Evolutionary conservation across 2,888 invertebrate genomes (phyloP).

Genomic region (Ischnus inquisitorius): DNA sequence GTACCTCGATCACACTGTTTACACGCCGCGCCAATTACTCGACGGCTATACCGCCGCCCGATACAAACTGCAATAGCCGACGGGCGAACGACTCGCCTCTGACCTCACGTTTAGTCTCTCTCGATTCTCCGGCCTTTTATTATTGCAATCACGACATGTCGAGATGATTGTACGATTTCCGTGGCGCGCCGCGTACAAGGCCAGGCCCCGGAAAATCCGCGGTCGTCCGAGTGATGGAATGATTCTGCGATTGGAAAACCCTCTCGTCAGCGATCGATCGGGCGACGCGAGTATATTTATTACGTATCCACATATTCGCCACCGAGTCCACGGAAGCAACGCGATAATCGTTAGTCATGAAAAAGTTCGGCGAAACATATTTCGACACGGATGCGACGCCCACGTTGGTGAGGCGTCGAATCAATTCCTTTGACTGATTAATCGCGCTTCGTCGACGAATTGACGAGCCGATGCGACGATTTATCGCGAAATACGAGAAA

Average conservation of each 20-base stretch:
- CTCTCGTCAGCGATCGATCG: background rate
- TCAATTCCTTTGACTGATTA: constrained; percentile 6
- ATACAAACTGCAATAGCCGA: constrained; percentile 20
- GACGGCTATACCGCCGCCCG: constrained; percentile 72
- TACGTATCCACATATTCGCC: constrained; percentile 7
- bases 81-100: constrained; percentile 32
- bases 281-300: background rate
- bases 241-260: constrained; percentile 17
- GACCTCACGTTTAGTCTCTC: background rate
- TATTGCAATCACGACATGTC: constrained; percentile 43
- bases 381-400: background rate
- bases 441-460: constrained; percentile 9
- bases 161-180: constrained; percentile 21
- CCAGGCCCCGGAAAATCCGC: background rate
- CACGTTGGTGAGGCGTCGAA: background rate
- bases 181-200: background rate
- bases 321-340: background rate
- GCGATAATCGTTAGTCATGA: constrained; percentile 2
- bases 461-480: background rate
- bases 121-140: constrained; percentile 22
- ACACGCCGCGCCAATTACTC: constrained; percentile 83
- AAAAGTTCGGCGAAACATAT: constrained; percentile 8
- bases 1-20: constrained; percentile 77
- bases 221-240: background rate
- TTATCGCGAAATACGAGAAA: constrained; percentile 7